Conservation (phyloP, 2,113 vertebrate genomes). For the Tetrao urogallus region DNA sequence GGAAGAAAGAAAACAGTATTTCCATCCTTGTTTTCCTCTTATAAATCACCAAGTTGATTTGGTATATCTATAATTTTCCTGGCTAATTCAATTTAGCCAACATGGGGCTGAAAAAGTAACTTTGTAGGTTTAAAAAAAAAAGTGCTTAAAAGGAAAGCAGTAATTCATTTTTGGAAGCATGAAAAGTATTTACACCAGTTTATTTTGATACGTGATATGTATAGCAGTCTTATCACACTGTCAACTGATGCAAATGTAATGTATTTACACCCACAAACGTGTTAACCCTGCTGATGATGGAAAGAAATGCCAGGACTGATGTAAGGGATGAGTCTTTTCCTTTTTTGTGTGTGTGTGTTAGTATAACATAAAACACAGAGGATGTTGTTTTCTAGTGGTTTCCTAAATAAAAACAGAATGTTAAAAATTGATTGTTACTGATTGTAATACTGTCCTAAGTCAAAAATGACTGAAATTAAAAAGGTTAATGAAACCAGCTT, state of each 20-base stretch:
- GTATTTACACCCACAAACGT: neutral
- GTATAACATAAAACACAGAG: neutral
- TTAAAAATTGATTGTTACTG: neutral
- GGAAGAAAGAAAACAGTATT: neutral
- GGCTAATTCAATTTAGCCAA: neutral
- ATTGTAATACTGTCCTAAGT: slow-evolving; percentile 54
- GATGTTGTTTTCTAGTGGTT: neutral
- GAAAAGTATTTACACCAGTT: neutral
- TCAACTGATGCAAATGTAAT: neutral
- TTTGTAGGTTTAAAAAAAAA: neutral
- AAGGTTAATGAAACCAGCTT: slow-evolving; percentile 35
- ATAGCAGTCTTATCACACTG: neutral
- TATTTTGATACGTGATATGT: neutral
- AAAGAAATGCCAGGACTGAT: neutral
- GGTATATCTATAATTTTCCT: neutral
- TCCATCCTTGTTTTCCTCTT: neutral
- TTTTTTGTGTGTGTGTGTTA: neutral
- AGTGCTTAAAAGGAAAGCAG: neutral
- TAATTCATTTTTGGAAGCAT: neutral
- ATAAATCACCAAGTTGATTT: neutral
- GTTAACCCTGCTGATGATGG: neutral
- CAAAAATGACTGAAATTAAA: slow-evolving; percentile 45
- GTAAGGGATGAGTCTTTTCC: neutral
- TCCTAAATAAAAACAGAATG: neutral
- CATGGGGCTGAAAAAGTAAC: neutral